phyloP scores from a whole-genome alignment of 2,797 vertebrate species.

The Pantherophis alleghaniensis region DNA sequence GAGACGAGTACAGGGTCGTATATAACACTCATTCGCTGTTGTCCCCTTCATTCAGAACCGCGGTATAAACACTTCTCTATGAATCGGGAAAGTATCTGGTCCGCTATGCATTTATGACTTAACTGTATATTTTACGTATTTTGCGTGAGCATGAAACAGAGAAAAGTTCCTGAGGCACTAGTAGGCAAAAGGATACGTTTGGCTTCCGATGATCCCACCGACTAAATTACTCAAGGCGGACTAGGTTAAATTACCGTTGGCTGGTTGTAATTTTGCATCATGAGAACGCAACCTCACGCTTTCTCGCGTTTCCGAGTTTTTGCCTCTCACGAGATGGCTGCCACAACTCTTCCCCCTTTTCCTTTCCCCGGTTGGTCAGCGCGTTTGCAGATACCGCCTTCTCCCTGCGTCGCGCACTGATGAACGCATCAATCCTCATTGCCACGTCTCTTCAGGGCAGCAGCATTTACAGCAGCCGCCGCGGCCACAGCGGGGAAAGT shows the following conservation, averaged over 20 bases:
- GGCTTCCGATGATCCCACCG: not conserved
- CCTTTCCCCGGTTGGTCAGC: conserved; percentile 30
- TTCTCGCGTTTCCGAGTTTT: not conserved
- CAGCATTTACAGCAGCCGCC: conserved; percentile 1
- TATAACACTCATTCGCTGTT: not conserved
- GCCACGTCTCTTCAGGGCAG: conserved; percentile 62
- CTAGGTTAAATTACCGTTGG: not conserved
- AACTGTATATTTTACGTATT: not conserved
- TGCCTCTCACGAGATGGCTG: conserved; percentile 43
- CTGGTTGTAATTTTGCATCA: not conserved
- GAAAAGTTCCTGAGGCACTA: not conserved
- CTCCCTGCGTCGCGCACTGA: conserved; percentile 44
- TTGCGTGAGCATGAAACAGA: not conserved
- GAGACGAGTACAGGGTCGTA: no score
- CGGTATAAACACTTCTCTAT: not conserved
- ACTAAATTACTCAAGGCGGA: not conserved
- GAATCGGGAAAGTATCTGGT: not conserved
- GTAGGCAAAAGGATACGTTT: not conserved
- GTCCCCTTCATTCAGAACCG: not conserved
- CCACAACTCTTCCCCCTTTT: not conserved
- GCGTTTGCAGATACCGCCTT: not conserved
- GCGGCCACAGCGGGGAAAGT: not conserved
- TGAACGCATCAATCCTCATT: conserved; percentile 53
- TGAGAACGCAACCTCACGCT: not conserved
- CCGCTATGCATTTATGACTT: not conserved